Evolutionary conservation across 2,888 invertebrate species (phyloP).

Genomic region (Meiosimyza platycephala): DNA sequence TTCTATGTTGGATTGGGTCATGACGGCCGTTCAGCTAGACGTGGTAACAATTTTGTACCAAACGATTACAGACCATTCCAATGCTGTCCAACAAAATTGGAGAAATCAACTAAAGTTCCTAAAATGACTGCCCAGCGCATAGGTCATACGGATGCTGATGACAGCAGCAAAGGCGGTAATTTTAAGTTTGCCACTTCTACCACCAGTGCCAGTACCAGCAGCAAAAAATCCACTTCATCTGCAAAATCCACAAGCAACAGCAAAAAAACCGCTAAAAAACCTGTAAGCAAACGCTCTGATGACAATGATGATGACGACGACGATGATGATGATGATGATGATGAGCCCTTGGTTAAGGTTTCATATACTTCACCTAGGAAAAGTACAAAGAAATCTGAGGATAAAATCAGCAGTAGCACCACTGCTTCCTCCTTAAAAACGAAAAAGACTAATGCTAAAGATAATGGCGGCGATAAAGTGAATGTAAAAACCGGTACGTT

Average conservation of each 20-base stretch:
- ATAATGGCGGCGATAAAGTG: slow-evolving; percentile 61
- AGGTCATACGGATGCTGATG: slow-evolving; percentile 59
- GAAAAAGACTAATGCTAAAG: slow-evolving; percentile 67
- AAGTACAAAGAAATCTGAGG: slow-evolving; percentile 45
- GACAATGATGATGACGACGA: slow-evolving; percentile 50
- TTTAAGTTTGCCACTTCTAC: slow-evolving; percentile 53
- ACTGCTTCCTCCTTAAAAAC: slow-evolving; percentile 36
- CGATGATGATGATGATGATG: slow-evolving; percentile 50
- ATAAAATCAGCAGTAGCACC: slow-evolving; percentile 55
- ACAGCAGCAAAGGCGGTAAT: slow-evolving; percentile 55
- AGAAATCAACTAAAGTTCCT: slow-evolving; percentile 82
- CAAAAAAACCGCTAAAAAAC: slow-evolving; percentile 41
- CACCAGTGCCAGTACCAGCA: slow-evolving; percentile 43
- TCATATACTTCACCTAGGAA: slow-evolving; percentile 61
- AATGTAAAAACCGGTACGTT: slow-evolving; percentile 79
- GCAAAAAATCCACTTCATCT: slow-evolving; percentile 28
- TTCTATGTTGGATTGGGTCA: slow-evolving; percentile 96
- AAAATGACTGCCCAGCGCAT: slow-evolving; percentile 73
- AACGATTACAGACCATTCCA: slow-evolving; percentile 89
- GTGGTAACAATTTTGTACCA: slow-evolving; percentile 64
- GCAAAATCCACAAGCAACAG: slow-evolving; percentile 46
- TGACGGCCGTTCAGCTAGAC: slow-evolving; percentile 69
- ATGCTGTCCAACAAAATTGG: slow-evolving; percentile 90
- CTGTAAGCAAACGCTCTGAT: slow-evolving; percentile 42
- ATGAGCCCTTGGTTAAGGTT: slow-evolving; percentile 62